phyloP scores from a whole-genome alignment of 2,797 vertebrate genomes.

The Myotis vivesi region DNA sequence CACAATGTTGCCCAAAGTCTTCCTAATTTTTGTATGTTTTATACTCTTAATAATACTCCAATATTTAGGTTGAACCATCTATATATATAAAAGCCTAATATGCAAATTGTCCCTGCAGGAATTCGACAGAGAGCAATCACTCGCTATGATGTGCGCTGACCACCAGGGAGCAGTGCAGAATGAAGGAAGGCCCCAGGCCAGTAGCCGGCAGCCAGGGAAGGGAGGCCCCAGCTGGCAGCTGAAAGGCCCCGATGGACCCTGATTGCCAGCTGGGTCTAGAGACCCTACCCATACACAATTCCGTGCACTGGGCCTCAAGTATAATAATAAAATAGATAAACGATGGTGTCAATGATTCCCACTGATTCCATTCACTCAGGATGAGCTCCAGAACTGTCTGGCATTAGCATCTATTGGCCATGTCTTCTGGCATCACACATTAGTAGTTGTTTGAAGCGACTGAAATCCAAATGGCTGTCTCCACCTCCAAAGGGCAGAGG shows the following conservation, averaged over 20 bases:
- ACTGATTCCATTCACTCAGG: neutral
- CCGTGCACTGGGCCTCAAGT: too few species aligned
- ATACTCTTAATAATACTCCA: neutral
- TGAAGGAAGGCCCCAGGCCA: too few species aligned
- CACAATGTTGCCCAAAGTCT: neutral
- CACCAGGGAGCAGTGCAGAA: too few species aligned
- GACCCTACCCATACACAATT: too few species aligned
- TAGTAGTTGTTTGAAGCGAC: neutral
- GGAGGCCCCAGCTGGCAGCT: too few species aligned
- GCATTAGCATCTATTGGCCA: neutral
- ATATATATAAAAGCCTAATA: too few species aligned
- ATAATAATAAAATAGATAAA: neutral
- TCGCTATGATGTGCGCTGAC: too few species aligned
- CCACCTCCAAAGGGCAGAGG: neutral
- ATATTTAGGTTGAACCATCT: neutral
- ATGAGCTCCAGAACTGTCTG: neutral
- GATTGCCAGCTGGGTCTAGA: too few species aligned
- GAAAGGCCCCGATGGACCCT: too few species aligned
- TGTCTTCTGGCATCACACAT: neutral
- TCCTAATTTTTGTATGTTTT: neutral
- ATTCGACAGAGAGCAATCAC: too few species aligned
- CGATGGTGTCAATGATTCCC: neutral
- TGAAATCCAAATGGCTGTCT: neutral
- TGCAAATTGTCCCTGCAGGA: too few species aligned
- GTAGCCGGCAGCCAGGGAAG: too few species aligned